Conservation (phyloP, 2,113 vertebrate species). For the Triplophysa dalaica region DNA sequence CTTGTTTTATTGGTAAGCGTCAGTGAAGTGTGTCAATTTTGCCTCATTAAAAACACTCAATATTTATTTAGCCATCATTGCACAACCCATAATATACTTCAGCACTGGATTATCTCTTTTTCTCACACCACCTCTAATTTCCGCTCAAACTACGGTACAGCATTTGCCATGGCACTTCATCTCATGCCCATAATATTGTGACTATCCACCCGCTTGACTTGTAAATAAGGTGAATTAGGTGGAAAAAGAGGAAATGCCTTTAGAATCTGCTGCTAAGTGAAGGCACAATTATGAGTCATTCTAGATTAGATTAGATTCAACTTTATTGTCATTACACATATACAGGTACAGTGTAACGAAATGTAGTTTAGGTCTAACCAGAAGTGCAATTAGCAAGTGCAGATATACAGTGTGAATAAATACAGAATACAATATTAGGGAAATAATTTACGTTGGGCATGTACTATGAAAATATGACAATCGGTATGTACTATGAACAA, state of each 20-base stretch:
- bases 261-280: background rate
- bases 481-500: too few relatives aligned
- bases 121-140: conserved; percentile 53
- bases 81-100: conserved; percentile 41
- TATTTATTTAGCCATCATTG: conserved; percentile 45
- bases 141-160: conserved; percentile 3
- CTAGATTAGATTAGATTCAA: too few relatives aligned
- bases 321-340: too few relatives aligned
- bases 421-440: too few relatives aligned
- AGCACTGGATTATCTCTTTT: conserved; percentile 56
- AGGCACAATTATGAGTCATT: background rate
- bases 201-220: background rate
- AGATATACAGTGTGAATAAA: too few relatives aligned
- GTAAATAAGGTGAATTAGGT: conserved; percentile 26
- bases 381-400: too few relatives aligned
- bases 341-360: too few relatives aligned
- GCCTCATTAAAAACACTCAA: conserved; percentile 68
- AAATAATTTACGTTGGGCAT: too few relatives aligned
- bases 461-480: too few relatives aligned
- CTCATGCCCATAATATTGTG: background rate
- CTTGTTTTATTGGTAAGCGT: conserved; percentile 62
- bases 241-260: conserved; percentile 29
- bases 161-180: conserved; percentile 18
- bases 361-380: too few relatives aligned
- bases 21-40: conserved; percentile 70